Percentiles rank a stretch among this genome's conserved stretches.
phyloP scores from a whole-genome alignment of 2,797 vertebrate species.

The Pelodytes ibericus region DNA sequence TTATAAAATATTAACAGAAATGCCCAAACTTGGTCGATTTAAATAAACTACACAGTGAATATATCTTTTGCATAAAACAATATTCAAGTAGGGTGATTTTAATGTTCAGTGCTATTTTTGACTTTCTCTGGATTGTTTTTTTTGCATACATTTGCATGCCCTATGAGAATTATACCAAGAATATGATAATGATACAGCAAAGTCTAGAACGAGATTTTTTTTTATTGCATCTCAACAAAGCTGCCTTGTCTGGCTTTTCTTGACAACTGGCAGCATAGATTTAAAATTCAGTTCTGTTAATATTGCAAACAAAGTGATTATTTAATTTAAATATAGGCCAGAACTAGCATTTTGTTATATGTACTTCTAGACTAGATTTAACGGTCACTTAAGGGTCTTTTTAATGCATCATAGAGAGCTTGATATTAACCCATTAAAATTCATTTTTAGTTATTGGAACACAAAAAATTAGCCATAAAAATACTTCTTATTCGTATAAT shows the following conservation, averaged over 20 bases:
- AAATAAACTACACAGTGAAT: conserved; percentile 74
- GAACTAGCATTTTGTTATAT: not conserved
- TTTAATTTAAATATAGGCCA: conserved; percentile 16
- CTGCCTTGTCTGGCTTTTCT: conserved; percentile 52
- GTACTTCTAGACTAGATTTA: not conserved
- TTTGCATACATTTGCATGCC: conserved; percentile 87
- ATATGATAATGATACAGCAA: conserved; percentile 79
- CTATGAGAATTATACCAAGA: conserved; percentile 76
- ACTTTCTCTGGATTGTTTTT: conserved; percentile 76
- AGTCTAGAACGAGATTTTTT: conserved; percentile 45
- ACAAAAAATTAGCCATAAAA: too few species aligned
- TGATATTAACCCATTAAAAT: not conserved
- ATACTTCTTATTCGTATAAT: too few species aligned
- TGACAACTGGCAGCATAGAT: conserved; percentile 52
- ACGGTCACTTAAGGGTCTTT: not conserved
- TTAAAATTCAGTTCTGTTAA: conserved; percentile 48
- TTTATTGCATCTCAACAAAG: conserved; percentile 56
- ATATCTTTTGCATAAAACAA: conserved; percentile 76
- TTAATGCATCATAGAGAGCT: not conserved
- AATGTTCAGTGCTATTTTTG: conserved; percentile 82
- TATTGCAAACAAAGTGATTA: conserved; percentile 45
- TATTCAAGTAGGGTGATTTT: conserved; percentile 78
- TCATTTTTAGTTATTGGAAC: too few species aligned
- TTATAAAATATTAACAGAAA: conserved; percentile 57
- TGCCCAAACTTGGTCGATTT: conserved; percentile 65